Evolutionary conservation across 1,140 invertebrate genomes (phyloP).

Genomic region (Contarinia nasturtii): DNA sequence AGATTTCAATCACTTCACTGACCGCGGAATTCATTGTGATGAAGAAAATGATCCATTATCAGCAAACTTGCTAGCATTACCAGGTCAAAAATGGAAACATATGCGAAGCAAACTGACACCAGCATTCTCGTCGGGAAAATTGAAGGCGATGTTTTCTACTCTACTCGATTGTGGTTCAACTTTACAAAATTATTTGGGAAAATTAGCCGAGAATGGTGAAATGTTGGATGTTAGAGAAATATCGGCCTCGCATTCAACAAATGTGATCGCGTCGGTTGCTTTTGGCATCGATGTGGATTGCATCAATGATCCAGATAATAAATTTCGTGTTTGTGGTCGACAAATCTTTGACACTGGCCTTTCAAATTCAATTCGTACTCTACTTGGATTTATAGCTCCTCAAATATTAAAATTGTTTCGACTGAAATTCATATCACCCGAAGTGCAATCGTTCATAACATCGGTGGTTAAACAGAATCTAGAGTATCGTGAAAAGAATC

Average conservation of each 20-base stretch:
- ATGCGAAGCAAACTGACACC: no score
- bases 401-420: conserved; percentile 6
- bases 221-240: conserved; percentile 18
- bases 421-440: conserved; percentile 19
- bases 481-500: conserved; percentile 25
- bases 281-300: conserved; percentile 15
- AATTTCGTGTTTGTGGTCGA: neutral
- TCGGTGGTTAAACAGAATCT: conserved; percentile 32
- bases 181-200: conserved; percentile 4
- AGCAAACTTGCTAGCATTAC: conserved; percentile 24
- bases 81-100: conserved; percentile 27
- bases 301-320: no score
- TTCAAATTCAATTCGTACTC: neutral
- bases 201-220: neutral
- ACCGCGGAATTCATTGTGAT: no score
- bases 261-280: conserved; percentile 24
- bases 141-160: conserved; percentile 27
- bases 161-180: conserved; percentile 16
- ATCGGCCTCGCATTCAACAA: conserved; percentile 22
- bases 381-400: neutral
- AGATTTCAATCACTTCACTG: no score
- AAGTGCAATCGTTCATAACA: conserved; percentile 29
- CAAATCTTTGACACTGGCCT: neutral
- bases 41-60: conserved; percentile 22
- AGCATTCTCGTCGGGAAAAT: conserved; percentile 26